Evolutionary conservation across 2,113 vertebrate genomes (phyloP).

Genomic region (Epinephelus moara): DNA sequence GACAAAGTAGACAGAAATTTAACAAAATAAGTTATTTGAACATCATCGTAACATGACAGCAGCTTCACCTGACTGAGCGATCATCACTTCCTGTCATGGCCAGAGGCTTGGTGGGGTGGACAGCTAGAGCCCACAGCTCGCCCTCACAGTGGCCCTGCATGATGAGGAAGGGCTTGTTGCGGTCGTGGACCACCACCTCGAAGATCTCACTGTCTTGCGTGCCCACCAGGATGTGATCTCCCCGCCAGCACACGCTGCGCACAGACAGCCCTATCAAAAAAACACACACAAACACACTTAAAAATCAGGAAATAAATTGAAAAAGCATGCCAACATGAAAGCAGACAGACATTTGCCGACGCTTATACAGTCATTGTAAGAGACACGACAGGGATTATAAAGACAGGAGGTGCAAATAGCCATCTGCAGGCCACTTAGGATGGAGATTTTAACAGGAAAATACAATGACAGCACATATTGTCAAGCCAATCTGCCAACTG

Average conservation of each 20-base stretch:
- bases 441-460: slow-evolving; percentile 49
- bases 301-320: not conserved
- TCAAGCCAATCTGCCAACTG: slow-evolving; percentile 50
- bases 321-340: slow-evolving; percentile 16
- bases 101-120: slow-evolving; percentile 96
- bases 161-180: slow-evolving; percentile 98
- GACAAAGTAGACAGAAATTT: too few species aligned
- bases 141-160: slow-evolving; percentile 99
- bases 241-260: slow-evolving; percentile 97
- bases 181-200: slow-evolving; percentile 98
- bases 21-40: not conserved
- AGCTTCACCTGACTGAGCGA: slow-evolving; percentile 93
- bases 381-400: slow-evolving; percentile 44
- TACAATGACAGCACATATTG: slow-evolving; percentile 51
- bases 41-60: not conserved
- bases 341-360: slow-evolving; percentile 35
- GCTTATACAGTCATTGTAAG: slow-evolving; percentile 19
- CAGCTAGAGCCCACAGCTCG: slow-evolving; percentile 97
- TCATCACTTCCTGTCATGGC: slow-evolving; percentile 98
- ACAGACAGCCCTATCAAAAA: slow-evolving; percentile 91
- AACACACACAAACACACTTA: slow-evolving; percentile 26
- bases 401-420: slow-evolving; percentile 57
- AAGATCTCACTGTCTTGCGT: slow-evolving; percentile 99
- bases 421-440: slow-evolving; percentile 47
- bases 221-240: slow-evolving; percentile 97